A percentile compares a stretch with the other conserved stretches of the same genome.
Conservation (phyloP, 2,797 vertebrate species). For the Sarcoramphus papa region DNA sequence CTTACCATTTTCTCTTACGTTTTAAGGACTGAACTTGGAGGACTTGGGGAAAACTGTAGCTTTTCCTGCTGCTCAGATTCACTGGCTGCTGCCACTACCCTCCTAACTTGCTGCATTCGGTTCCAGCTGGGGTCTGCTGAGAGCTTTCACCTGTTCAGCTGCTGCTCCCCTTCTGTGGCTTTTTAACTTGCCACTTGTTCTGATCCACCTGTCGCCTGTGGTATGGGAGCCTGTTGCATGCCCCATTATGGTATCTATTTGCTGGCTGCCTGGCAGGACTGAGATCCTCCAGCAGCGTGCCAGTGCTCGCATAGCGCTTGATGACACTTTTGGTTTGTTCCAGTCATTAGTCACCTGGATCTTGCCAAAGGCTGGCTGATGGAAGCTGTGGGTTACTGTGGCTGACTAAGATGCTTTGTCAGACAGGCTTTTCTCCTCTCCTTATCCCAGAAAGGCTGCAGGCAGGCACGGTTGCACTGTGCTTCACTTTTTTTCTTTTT, state of each 20-base stretch:
- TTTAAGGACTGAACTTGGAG: not conserved
- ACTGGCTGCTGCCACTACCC: not conserved
- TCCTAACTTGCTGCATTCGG: accelerated
- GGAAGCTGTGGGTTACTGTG: not conserved
- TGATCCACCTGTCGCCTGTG: not conserved
- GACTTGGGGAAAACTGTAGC: not conserved
- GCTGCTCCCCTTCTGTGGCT: not conserved
- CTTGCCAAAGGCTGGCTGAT: not conserved
- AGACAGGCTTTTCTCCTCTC: not conserved
- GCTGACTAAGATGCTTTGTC: not conserved
- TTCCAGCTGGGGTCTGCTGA: not conserved
- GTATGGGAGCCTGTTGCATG: not conserved
- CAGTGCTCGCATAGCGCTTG: accelerated
- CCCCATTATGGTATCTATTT: not conserved
- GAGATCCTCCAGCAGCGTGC: not conserved
- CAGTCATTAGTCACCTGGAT: not conserved
- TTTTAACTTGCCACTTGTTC: not conserved
- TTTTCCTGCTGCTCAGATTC: not conserved
- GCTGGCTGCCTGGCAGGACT: not conserved
- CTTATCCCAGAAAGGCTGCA: not conserved
- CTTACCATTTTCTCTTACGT: not conserved
- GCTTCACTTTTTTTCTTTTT: not conserved
- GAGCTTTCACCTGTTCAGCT: not conserved
- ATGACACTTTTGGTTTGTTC: not conserved
- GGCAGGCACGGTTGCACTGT: not conserved